Percentiles rank a stretch among this genome's conserved stretches.
These are phyloP conservation scores for Tetraodon nigroviridis DNA, from an alignment of 2,113 vertebrate species.

Conservation along the genomic window DNA sequence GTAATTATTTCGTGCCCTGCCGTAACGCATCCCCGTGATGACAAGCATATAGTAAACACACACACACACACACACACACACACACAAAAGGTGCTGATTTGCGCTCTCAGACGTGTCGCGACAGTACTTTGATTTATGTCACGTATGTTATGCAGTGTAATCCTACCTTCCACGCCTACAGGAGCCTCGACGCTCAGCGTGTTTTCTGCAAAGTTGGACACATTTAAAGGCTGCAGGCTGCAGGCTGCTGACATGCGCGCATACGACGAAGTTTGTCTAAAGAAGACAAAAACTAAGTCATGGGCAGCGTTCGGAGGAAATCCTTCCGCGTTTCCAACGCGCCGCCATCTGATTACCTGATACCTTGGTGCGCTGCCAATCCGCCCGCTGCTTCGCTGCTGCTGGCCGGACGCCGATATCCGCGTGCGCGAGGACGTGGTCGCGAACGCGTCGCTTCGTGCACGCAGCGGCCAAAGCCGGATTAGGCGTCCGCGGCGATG, in stretches of 20 bases:
- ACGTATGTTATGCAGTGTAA: slow-evolving; percentile 23
- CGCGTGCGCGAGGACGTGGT: slow-evolving; percentile 1
- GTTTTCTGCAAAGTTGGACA: slow-evolving; percentile 28
- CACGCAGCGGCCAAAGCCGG: background rate
- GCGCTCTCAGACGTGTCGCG: slow-evolving; percentile 35
- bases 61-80: slow-evolving; percentile 38
- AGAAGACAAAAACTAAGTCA: slow-evolving; percentile 32
- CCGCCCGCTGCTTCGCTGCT: slow-evolving; percentile 31
- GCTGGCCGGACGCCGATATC: background rate
- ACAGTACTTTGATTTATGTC: slow-evolving; percentile 4
- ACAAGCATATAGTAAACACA: slow-evolving; percentile 32
- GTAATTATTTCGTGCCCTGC: slow-evolving; percentile 74
- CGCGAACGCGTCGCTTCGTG: background rate
- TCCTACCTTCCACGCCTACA: slow-evolving; percentile 45
- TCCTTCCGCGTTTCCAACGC: background rate
- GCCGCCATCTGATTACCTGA: slow-evolving; percentile 27
- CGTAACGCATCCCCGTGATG: slow-evolving; percentile 68
- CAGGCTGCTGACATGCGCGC: slow-evolving; percentile 16
- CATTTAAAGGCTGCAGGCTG: slow-evolving; percentile 3
- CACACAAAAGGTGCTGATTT: slow-evolving; percentile 28
- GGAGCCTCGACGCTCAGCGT: slow-evolving; percentile 29
- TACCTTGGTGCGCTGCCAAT: slow-evolving; percentile 45
- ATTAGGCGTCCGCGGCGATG: slow-evolving; percentile 3
- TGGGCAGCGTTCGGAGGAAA: background rate
- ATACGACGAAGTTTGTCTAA: slow-evolving; percentile 20